Conservation (phyloP, 2,888 invertebrate genomes). For the Diachrysia chrysitis region DNA sequence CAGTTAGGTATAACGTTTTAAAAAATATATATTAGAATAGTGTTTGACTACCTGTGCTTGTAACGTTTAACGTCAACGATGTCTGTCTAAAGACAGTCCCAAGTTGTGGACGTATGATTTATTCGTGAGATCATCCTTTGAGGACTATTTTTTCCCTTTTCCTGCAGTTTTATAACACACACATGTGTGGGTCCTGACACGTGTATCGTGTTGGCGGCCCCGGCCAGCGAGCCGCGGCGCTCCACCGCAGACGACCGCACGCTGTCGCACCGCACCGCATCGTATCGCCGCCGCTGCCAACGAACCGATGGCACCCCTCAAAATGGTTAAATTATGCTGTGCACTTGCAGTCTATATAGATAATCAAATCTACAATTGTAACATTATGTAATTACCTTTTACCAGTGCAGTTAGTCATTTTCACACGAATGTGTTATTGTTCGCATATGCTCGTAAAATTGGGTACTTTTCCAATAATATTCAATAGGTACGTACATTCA, state of each 20-base stretch:
- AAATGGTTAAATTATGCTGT: not conserved
- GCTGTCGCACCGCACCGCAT: conserved; percentile 18
- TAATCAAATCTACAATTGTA: too few species aligned
- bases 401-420: too few species aligned
- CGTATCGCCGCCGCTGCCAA: not conserved
- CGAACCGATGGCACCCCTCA: not conserved
- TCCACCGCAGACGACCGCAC: conserved; percentile 35
- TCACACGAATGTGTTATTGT: not conserved
- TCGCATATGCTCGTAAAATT: not conserved
- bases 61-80: too few species aligned
- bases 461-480: not conserved
- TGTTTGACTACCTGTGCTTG: too few species aligned
- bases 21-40: too few species aligned
- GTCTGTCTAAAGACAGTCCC: too few species aligned
- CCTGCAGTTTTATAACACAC: not conserved
- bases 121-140: too few species aligned
- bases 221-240: not conserved
- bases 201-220: conserved; percentile 11
- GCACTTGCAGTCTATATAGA: not conserved
- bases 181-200: conserved; percentile 13
- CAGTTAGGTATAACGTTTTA: too few species aligned
- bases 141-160: not conserved
- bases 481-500: not conserved
- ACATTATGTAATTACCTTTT: too few species aligned
- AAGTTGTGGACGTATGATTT: too few species aligned